Percentiles rank a stretch among this genome's conserved stretches.
Conservation (phyloP, 2,113 vertebrate species). For the Clarias macrocephalus region DNA sequence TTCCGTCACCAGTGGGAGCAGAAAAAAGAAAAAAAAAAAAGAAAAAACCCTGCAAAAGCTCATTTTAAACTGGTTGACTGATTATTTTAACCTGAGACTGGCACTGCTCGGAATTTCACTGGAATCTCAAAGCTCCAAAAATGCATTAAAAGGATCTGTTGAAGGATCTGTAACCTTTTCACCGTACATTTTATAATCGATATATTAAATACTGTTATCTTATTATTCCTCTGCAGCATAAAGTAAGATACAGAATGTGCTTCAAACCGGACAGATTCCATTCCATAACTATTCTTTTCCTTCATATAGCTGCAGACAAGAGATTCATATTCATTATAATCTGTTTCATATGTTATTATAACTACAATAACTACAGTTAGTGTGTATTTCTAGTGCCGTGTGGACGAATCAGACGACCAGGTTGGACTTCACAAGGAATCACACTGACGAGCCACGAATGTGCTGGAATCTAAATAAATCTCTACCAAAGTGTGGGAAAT, state of each 20-base stretch:
- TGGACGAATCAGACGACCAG: too few species aligned
- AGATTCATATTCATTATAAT: neutral
- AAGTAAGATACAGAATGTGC: too few species aligned
- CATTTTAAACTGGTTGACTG: conserved; percentile 5
- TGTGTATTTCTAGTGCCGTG: neutral
- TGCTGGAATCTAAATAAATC: too few species aligned
- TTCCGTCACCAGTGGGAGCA: neutral
- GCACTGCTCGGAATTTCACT: neutral
- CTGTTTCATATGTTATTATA: too few species aligned
- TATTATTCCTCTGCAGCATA: neutral
- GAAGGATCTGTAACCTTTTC: neutral
- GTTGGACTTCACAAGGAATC: neutral
- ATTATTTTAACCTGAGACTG: neutral
- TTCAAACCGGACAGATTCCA: too few species aligned
- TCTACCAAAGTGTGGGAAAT: too few species aligned
- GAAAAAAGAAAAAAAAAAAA: too few species aligned
- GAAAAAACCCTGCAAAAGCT: neutral
- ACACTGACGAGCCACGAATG: too few species aligned
- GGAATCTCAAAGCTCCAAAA: neutral
- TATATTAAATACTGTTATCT: neutral
- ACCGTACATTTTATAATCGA: neutral
- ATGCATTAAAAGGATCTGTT: neutral
- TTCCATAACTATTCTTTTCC: neutral
- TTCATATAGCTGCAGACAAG: neutral
- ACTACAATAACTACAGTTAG: neutral